Percentiles rank a stretch among this genome's conserved stretches.
These are phyloP conservation scores for Ciconia maguari DNA, from an alignment of 2,113 vertebrate genomes.

Conservation along the genomic window DNA sequence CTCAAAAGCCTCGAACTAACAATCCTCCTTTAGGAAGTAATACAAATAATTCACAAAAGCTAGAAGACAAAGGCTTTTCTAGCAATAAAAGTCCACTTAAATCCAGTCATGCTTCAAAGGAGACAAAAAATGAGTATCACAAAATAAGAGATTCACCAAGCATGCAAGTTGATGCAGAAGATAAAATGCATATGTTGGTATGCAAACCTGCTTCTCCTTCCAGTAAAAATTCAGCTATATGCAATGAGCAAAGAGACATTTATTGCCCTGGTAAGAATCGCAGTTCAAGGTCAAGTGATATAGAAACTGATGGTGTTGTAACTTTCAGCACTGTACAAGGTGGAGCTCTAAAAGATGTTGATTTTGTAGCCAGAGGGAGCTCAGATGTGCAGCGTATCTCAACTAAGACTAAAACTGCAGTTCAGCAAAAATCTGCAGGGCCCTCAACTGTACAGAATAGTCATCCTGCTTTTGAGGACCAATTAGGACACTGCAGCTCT, in stretches of 20 bases:
- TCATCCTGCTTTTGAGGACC: slow-evolving; percentile 31
- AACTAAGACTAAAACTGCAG: slow-evolving; percentile 74
- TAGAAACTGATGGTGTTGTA: slow-evolving; percentile 54
- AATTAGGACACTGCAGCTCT: slow-evolving; percentile 53
- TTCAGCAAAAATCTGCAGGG: slow-evolving; percentile 74
- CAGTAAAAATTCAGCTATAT: slow-evolving; percentile 11
- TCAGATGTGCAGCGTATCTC: slow-evolving; percentile 65
- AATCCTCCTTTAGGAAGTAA: not conserved
- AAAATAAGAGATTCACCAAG: not conserved
- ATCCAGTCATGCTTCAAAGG: slow-evolving; percentile 28
- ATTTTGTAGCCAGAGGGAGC: slow-evolving; percentile 84
- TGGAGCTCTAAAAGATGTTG: slow-evolving; percentile 59
- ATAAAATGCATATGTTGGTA: slow-evolving; percentile 18
- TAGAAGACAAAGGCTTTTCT: slow-evolving; percentile 24
- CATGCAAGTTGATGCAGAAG: not conserved
- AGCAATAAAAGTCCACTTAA: slow-evolving; percentile 33
- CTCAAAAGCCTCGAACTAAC: not conserved
- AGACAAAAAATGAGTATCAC: slow-evolving; percentile 2
- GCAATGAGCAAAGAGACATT: not conserved
- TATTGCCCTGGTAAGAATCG: not conserved
- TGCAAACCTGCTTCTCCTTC: slow-evolving; percentile 14
- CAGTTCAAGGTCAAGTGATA: not conserved
- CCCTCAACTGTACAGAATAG: slow-evolving; percentile 20
- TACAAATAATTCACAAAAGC: not conserved
- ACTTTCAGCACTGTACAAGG: not conserved